Evolutionary conservation across 2,113 vertebrate genomes (phyloP), one percentile per base, ranked within the genome.

Genomic region (Gorsachius goisagi): DNA sequence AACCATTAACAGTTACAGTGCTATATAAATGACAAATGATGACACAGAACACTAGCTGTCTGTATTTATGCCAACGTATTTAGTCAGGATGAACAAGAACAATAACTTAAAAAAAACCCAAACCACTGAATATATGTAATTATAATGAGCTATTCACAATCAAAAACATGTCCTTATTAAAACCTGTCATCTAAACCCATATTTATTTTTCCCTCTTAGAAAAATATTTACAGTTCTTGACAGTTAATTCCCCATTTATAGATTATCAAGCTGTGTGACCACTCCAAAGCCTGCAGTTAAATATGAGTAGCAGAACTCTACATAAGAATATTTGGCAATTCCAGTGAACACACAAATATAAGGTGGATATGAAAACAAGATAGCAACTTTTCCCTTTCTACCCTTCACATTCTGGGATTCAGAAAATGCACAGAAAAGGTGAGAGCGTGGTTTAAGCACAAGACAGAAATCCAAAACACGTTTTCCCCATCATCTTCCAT

Each of bases 181-280:
- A 96, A 73, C 66, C 78, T 83, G 58, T 91, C 91, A 79, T 56
- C 60, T 81, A 85, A 82, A 49, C 26, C n/a, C 20, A 1, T 89
- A 93, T 94, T 95, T 95, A 93, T 85, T 91, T 90, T 72, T 59
- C 53, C 13, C 35, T 58, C 60, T 87, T 50, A 53, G 45, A 67
- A 89, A 92, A 95, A 94, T 92, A 96, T 93, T 96, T 96, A 90
- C 66, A 79, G 49, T 68, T 81, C 76, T 76, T 91, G 88, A 93
- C 88, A 93, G 80, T 73, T 93, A 91, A 95, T 92, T 95, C 58
- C 19, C 50, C 52, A 20, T 81, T 91, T 87, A 87, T 21, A 87
- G 64, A 92, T 85, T 71, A 71, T 62, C 52, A 90, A 94, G 67
- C 59, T 90, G 35, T 72, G 35, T 84, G 85, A 90, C 93, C 85